A percentile compares a stretch with the other conserved stretches of the same genome.
These are phyloP conservation scores for Cephus pulcher DNA, from an alignment of 2,888 invertebrate genomes.

Conservation along the genomic window DNA sequence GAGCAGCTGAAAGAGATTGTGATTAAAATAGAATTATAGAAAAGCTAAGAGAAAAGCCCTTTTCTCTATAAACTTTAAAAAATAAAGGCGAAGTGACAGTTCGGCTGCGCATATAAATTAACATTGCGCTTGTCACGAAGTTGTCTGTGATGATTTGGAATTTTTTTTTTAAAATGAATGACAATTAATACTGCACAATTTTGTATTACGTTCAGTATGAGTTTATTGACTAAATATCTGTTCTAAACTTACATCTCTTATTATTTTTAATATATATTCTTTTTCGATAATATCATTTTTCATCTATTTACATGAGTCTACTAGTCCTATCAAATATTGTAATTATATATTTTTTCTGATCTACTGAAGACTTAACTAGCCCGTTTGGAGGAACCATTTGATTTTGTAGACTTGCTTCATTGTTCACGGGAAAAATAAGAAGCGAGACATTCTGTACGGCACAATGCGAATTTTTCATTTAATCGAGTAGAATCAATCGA, in stretches of 20 bases:
- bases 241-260: background rate
- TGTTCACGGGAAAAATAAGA: background rate
- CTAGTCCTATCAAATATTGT: too few species aligned
- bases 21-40: background rate
- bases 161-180: constrained; percentile 1
- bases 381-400: background rate
- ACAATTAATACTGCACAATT: background rate
- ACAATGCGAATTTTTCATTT: background rate
- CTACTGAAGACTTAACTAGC: background rate
- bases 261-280: background rate
- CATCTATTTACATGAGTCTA: background rate
- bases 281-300: background rate
- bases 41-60: background rate
- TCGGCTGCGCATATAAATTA: background rate
- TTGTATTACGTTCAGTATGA: background rate
- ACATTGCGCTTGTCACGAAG: background rate
- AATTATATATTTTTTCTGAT: background rate
- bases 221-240: background rate
- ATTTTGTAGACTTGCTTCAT: background rate
- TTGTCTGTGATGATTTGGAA: background rate
- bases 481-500: background rate
- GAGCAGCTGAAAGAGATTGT: background rate
- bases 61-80: background rate
- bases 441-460: background rate
- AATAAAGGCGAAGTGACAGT: background rate